Percentiles rank a stretch among this genome's conserved stretches.
phyloP scores from a whole-genome alignment of 2,888 invertebrate genomes.

The Orthonevra nobilis region DNA sequence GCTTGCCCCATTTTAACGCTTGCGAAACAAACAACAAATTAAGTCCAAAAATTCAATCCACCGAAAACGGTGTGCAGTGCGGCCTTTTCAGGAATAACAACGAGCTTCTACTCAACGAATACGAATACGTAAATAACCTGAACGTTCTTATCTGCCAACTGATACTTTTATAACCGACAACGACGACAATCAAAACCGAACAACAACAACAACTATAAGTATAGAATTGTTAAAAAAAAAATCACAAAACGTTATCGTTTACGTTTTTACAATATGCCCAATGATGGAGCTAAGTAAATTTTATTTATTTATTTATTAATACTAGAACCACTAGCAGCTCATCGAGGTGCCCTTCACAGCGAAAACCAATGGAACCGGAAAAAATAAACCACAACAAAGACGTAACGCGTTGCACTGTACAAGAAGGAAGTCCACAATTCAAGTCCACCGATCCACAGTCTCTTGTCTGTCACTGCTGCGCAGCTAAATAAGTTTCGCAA shows the following conservation, averaged over 20 bases:
- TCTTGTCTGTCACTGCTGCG: constrained; percentile 35
- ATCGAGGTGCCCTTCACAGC: constrained; percentile 3
- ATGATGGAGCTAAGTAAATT: not conserved
- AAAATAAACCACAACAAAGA: constrained; percentile 51
- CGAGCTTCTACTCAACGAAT: constrained; percentile 15
- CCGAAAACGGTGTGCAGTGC: constrained; percentile 11
- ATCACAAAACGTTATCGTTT: constrained; percentile 42
- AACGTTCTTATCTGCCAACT: constrained; percentile 46
- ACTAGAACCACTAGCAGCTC: constrained; percentile 9
- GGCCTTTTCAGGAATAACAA: constrained; percentile 21
- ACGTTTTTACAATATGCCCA: constrained; percentile 36
- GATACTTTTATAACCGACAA: constrained; percentile 29
- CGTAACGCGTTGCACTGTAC: constrained; percentile 24
- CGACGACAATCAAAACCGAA: constrained; percentile 46
- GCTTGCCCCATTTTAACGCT: constrained; percentile 71
- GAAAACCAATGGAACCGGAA: constrained; percentile 59
- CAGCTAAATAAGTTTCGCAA: constrained; percentile 30
- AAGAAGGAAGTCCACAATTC: constrained; percentile 58
- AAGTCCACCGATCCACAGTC: constrained; percentile 23
- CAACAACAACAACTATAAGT: constrained; percentile 43
- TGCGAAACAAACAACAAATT: constrained; percentile 2
- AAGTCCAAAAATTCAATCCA: no score
- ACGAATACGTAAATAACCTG: constrained; percentile 43
- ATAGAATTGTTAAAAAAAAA: constrained; percentile 39
- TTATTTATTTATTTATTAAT: constrained; percentile 38